These are phyloP conservation scores for Triops longicaudatus DNA, from an alignment of 1,140 invertebrate species.

Conservation along the genomic window DNA sequence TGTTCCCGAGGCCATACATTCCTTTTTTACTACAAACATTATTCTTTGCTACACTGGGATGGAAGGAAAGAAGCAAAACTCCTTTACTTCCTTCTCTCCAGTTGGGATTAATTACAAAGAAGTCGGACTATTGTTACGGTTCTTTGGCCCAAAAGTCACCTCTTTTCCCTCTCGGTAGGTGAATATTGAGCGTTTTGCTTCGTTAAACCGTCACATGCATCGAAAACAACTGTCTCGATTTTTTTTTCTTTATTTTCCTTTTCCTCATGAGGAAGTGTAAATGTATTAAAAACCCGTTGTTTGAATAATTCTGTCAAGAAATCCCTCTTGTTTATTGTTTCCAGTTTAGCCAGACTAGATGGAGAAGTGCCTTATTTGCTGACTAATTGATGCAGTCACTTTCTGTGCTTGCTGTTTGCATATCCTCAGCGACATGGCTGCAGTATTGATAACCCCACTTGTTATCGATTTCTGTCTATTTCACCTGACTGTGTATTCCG, in stretches of 20 bases:
- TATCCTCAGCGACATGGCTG: background rate
- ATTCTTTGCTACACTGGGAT: background rate
- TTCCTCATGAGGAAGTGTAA: no score
- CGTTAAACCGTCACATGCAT: no score
- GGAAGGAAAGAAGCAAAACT: background rate
- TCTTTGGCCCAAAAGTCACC: background rate
- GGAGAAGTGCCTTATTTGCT: background rate
- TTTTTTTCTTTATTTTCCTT: no score
- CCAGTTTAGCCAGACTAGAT: background rate
- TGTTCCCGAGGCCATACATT: background rate
- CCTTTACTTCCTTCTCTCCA: background rate
- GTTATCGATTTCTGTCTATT: background rate
- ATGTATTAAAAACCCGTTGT: no score
- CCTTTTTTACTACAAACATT: background rate
- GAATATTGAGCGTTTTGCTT: background rate
- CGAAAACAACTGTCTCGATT: no score
- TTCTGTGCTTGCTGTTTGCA: background rate
- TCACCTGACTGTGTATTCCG: background rate
- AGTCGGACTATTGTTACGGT: background rate
- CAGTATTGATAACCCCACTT: background rate
- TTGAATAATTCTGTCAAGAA: background rate
- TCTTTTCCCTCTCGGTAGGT: background rate
- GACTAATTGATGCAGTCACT: background rate
- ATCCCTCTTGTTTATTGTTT: background rate
- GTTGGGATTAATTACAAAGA: background rate